Conservation (phyloP, 2,888 invertebrate species). For the Dryococelus australis region DNA sequence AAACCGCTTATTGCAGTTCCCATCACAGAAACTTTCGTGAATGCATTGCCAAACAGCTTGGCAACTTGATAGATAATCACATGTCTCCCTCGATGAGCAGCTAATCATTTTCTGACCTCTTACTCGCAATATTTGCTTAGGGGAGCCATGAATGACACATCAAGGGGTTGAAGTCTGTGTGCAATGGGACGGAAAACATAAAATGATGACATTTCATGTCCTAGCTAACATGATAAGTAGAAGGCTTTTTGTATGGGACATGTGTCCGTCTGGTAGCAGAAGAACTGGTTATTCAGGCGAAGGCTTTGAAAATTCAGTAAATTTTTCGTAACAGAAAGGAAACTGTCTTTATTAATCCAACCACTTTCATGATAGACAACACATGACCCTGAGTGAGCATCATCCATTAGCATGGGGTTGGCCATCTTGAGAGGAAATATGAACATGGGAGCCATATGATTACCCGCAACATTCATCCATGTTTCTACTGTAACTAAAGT, state of each 20-base stretch:
- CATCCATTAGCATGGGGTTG: conserved; percentile 40
- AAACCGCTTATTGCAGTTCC: neutral
- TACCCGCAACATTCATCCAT: no score
- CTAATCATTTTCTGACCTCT: no score
- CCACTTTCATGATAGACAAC: conserved; percentile 43
- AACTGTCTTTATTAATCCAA: no score
- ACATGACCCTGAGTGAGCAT: conserved; percentile 43
- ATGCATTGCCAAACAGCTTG: no score
- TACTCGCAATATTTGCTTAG: no score
- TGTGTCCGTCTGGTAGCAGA: neutral
- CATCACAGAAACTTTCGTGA: neutral
- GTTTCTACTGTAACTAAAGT: no score
- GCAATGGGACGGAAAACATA: neutral
- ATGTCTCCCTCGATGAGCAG: no score
- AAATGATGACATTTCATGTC: neutral
- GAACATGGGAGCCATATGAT: conserved; percentile 21
- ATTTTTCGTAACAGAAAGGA: neutral
- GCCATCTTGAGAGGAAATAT: neutral
- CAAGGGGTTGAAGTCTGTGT: neutral
- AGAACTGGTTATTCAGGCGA: conserved; percentile 32
- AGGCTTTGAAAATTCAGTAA: conserved; percentile 35
- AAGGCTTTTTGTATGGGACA: no score
- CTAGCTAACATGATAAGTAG: neutral
- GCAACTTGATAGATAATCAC: no score
- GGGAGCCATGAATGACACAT: no score